A percentile compares a stretch with the other conserved stretches of the same genome.
Evolutionary conservation across 1,140 invertebrate species (phyloP).

Genomic region (Heliconius himera): DNA sequence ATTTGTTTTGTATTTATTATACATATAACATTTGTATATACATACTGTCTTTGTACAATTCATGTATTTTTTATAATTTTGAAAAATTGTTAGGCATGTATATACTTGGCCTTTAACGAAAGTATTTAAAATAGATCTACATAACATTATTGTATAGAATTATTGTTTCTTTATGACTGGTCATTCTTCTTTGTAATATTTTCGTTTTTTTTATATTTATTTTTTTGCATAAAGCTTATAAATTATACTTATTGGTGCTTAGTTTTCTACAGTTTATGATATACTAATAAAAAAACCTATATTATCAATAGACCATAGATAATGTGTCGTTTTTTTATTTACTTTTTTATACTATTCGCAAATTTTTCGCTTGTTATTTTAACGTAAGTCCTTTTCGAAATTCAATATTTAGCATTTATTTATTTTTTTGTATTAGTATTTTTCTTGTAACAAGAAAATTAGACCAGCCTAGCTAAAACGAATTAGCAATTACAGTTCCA

Average conservation of each 20-base stretch:
- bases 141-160: conserved; percentile 20
- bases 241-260: conserved; percentile 34
- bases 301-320: background rate
- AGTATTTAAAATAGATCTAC: conserved; percentile 16
- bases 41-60: conserved; percentile 21
- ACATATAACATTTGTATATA: background rate
- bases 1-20: conserved; percentile 5
- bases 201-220: conserved; percentile 15
- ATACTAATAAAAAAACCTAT: background rate
- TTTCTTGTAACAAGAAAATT: conserved; percentile 57
- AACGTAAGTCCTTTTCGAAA: conserved; percentile 5
- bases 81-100: conserved; percentile 24
- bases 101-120: conserved; percentile 22
- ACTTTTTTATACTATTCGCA: conserved; percentile 1
- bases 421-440: conserved; percentile 40
- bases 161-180: conserved; percentile 19
- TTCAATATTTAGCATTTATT: conserved; percentile 53
- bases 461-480: conserved; percentile 55
- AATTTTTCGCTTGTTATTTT: background rate
- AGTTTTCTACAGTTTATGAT: conserved; percentile 1
- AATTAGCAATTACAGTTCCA: conserved; percentile 69
- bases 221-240: conserved; percentile 24
- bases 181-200: conserved; percentile 18
- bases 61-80: conserved; percentile 6
- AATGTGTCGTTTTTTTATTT: background rate